These are phyloP conservation scores for Battus philenor DNA, from an alignment of 1,140 invertebrate species.

Conservation along the genomic window DNA sequence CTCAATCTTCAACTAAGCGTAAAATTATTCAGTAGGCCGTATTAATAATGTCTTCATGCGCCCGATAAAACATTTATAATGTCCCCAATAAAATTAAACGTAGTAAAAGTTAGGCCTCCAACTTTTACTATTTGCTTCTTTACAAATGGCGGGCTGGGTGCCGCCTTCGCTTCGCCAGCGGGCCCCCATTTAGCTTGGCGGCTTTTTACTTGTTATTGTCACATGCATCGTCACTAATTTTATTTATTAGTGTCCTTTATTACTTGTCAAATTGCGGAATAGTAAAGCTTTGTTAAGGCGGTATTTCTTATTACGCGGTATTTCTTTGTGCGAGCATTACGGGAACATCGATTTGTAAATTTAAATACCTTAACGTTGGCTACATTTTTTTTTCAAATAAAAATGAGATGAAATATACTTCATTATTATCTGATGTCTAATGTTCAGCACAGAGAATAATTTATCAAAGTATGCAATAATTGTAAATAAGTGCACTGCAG, in stretches of 20 bases:
- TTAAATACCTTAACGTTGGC: slow-evolving; percentile 18
- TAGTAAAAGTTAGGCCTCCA: slow-evolving; percentile 4
- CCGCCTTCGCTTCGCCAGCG: slow-evolving; percentile 13
- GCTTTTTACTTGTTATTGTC: slow-evolving; percentile 39
- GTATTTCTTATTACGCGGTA: too few species aligned
- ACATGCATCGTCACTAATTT: slow-evolving; percentile 50
- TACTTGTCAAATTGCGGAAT: slow-evolving; percentile 49
- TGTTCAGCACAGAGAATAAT: too few species aligned
- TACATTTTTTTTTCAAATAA: too few species aligned
- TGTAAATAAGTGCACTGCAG: too few species aligned
- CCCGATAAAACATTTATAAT: slow-evolving; percentile 22
- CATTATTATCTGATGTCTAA: too few species aligned
- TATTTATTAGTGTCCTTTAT: slow-evolving; percentile 65
- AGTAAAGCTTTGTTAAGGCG: slow-evolving; percentile 29
- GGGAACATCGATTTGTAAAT: slow-evolving; percentile 42
- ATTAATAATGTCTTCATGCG: slow-evolving; percentile 20
- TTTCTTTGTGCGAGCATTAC: slow-evolving; percentile 25
- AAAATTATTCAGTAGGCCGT: background rate
- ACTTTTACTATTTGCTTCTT: slow-evolving; percentile 13
- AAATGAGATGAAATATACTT: too few species aligned
- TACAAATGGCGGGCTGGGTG: slow-evolving; percentile 1
- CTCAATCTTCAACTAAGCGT: slow-evolving; percentile 6
- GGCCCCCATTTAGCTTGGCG: slow-evolving; percentile 19
- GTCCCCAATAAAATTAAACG: slow-evolving; percentile 18
- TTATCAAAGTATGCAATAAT: too few species aligned